Evolutionary conservation across 2,888 invertebrate species (phyloP).

Genomic region (Drosophila barbarae): DNA sequence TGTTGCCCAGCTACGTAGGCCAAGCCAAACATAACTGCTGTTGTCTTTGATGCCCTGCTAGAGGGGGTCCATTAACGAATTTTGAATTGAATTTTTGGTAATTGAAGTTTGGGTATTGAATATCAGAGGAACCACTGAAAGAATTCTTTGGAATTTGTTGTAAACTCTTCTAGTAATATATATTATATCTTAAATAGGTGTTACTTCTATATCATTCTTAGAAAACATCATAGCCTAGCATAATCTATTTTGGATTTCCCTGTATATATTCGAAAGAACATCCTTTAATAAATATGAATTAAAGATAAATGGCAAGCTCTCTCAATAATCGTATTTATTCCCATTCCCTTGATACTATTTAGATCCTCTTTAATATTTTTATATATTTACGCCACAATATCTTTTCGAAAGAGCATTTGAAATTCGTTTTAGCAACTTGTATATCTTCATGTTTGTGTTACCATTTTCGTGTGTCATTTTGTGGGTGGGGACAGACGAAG

Average conservation of each 20-base stretch:
- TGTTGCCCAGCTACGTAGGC: conserved; percentile 38
- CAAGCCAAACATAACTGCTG: conserved; percentile 30
- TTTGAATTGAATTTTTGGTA: not conserved
- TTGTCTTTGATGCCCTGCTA: conserved; percentile 43
- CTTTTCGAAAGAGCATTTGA: conserved; percentile 35
- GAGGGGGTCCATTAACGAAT: not conserved
- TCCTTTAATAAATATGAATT: not conserved
- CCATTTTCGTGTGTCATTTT: conserved; percentile 73
- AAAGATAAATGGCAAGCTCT: not conserved
- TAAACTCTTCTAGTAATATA: not conserved
- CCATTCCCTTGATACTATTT: not conserved
- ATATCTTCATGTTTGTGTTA: conserved; percentile 54
- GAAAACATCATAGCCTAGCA: too few species aligned
- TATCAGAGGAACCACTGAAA: not conserved
- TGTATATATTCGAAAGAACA: not conserved
- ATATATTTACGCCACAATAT: not conserved
- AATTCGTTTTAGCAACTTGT: conserved; percentile 8
- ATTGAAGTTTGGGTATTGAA: not conserved
- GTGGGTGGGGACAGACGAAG: conserved; percentile 48
- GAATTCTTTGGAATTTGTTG: not conserved
- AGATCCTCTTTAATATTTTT: not conserved
- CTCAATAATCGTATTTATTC: too few species aligned
- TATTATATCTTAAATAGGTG: not conserved
- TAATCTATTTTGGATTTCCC: too few species aligned
- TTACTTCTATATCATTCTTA: too few species aligned